Conservation (phyloP, 1,140 invertebrate genomes). For the Camponotus floridanus region DNA sequence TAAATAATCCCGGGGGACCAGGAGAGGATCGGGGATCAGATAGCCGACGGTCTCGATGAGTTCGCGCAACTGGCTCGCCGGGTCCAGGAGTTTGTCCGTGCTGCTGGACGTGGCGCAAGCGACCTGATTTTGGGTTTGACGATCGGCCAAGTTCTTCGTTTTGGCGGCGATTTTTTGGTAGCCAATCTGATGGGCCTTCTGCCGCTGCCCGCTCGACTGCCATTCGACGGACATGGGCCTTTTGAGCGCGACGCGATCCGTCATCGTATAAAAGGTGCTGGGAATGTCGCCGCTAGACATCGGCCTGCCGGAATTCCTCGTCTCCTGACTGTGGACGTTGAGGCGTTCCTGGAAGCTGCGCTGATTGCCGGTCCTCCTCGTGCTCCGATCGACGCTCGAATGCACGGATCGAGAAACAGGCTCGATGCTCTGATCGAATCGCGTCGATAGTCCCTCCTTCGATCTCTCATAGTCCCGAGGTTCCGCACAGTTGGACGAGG, state of each 20-base stretch:
- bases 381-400: conserved; percentile 16
- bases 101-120: conserved; percentile 65
- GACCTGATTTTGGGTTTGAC: conserved; percentile 27
- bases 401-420: conserved; percentile 10
- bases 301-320: conserved; percentile 57
- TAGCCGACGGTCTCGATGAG: conserved; percentile 90
- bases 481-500: conserved; percentile 72
- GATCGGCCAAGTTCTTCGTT: not conserved
- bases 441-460: conserved; percentile 60
- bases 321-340: conserved; percentile 56
- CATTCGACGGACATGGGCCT: conserved; percentile 75
- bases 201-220: conserved; percentile 58
- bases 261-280: conserved; percentile 64
- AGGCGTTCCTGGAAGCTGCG: conserved; percentile 63
- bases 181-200: conserved; percentile 22
- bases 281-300: conserved; percentile 76
- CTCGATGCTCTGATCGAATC: conserved; percentile 51
- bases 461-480: conserved; percentile 68
- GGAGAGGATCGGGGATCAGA: conserved; percentile 92
- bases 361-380: conserved; percentile 16
- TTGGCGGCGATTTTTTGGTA: conserved; percentile 54
- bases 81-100: conserved; percentile 83
- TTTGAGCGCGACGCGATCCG: conserved; percentile 67
- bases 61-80: conserved; percentile 90
- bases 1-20: conserved; percentile 92